Conservation (phyloP, 2,797 vertebrate genomes). For the Artibeus lituratus region DNA sequence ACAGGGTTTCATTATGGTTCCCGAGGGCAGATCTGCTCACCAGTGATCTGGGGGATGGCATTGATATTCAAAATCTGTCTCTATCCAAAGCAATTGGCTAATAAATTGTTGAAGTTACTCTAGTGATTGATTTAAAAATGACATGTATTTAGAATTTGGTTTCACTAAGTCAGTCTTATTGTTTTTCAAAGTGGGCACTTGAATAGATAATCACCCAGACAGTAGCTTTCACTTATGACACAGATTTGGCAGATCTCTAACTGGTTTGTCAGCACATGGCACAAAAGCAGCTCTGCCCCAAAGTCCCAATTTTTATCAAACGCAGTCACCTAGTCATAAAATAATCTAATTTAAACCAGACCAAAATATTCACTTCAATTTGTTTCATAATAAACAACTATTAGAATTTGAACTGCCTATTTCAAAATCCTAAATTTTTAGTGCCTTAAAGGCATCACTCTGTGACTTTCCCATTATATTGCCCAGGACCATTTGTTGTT, state of each 20-base stretch:
- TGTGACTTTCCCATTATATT: neutral
- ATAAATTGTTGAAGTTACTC: neutral
- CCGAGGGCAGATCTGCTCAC: neutral
- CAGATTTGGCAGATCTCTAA: neutral
- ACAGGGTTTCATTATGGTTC: neutral
- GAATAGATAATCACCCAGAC: neutral
- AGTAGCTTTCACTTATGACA: neutral
- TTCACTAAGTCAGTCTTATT: neutral
- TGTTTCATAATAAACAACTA: neutral
- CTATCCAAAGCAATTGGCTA: neutral
- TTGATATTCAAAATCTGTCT: neutral
- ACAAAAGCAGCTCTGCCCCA: neutral
- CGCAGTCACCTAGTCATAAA: neutral
- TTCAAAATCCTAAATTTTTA: neutral
- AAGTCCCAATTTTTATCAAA: slow-evolving; percentile 13
- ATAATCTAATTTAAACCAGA: neutral
- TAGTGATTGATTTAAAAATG: neutral
- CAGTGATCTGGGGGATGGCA: neutral
- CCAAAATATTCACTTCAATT: neutral
- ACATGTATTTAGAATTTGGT: neutral
- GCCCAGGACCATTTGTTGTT: neutral
- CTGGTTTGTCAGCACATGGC: neutral
- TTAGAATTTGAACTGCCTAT: neutral
- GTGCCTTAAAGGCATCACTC: neutral
- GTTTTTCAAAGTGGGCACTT: neutral